Evolutionary conservation across 2,113 vertebrate species (phyloP).

Genomic region (Chinchilla lanigera): DNA sequence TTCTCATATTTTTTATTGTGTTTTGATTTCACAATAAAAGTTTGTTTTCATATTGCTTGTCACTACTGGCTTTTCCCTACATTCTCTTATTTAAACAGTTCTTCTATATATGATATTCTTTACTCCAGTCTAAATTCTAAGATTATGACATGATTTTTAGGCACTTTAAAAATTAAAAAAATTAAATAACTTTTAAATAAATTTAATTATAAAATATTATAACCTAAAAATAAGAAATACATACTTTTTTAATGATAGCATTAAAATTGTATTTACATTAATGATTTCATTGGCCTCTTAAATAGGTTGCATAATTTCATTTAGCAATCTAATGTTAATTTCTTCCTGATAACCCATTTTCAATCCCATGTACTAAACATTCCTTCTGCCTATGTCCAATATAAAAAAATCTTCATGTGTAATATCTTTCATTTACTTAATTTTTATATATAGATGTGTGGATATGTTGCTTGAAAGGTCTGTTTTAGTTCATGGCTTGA

Average conservation of each 20-base stretch:
- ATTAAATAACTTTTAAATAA: neutral
- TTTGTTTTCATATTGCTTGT: neutral
- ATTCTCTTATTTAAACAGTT: neutral
- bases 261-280: neutral
- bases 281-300: neutral
- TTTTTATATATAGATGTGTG: neutral
- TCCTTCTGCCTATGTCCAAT: neutral
- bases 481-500: neutral
- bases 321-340: neutral
- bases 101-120: too few species aligned
- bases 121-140: neutral
- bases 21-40: neutral
- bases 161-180: neutral
- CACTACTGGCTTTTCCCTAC: neutral
- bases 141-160: neutral
- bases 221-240: neutral
- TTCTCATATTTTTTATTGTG: neutral
- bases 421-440: neutral
- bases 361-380: neutral
- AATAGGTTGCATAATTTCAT: neutral
- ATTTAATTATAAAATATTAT: neutral
- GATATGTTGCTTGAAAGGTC: neutral
- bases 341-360: neutral
- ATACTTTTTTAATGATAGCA: neutral
- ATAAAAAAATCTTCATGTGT: neutral